phyloP scores from a whole-genome alignment of 2,888 invertebrate species.

The Acheta domesticus region DNA sequence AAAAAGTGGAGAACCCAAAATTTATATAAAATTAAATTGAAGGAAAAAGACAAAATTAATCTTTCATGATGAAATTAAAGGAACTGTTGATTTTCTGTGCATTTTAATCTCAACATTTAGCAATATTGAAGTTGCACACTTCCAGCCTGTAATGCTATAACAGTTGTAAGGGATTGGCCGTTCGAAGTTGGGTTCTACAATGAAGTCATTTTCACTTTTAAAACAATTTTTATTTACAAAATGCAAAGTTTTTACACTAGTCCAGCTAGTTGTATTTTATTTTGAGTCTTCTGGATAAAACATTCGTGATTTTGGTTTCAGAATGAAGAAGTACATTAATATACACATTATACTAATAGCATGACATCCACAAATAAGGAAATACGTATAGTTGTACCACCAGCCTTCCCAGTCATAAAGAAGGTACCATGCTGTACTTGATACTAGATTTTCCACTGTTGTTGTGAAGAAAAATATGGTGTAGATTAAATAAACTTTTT shows the following conservation, averaged over 20 bases:
- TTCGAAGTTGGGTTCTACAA: too few relatives aligned
- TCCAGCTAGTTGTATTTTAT: not conserved
- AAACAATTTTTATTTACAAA: too few relatives aligned
- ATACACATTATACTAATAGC: constrained; percentile 59
- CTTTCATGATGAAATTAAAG: too few relatives aligned
- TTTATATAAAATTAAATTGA: too few relatives aligned
- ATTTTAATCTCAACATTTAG: too few relatives aligned
- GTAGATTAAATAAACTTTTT: constrained; percentile 67
- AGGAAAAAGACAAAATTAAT: too few relatives aligned
- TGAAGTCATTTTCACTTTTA: too few relatives aligned
- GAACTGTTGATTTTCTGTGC: too few relatives aligned
- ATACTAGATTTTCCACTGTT: constrained; percentile 62
- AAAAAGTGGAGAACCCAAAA: too few relatives aligned
- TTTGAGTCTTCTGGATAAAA: not conserved
- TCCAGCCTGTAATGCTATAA: too few relatives aligned
- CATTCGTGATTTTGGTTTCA: constrained; percentile 52
- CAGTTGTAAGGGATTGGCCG: too few relatives aligned
- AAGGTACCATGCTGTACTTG: constrained; percentile 68
- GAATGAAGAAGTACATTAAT: constrained; percentile 59
- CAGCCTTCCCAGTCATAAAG: constrained; percentile 58
- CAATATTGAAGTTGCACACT: too few relatives aligned
- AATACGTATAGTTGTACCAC: constrained; percentile 67
- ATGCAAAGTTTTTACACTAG: not conserved
- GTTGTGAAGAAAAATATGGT: constrained; percentile 64
- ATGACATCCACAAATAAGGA: constrained; percentile 58